Base-by-base conservation (phyloP, 2,888 invertebrate species). In the Ophraella communa region DNA sequence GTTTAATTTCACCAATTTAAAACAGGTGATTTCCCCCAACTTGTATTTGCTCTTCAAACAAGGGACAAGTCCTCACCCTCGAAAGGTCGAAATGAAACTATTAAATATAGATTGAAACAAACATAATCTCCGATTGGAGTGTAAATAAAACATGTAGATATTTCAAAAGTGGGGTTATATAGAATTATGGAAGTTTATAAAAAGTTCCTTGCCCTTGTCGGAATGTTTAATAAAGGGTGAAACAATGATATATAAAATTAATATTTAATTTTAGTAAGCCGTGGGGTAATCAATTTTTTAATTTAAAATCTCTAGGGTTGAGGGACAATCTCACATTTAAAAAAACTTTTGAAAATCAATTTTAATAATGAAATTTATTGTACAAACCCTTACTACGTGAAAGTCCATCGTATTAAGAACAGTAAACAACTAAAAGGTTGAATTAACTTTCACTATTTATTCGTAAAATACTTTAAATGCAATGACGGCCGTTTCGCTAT, bases 61-160 rank as follows among this genome's bases (percentile, higher is more conserved):
- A 56, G 56, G 56, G 56, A 10, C 30, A 44, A 53, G 45, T 52
- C 10, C 21, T 51, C 58, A 21, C 58, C 58, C 58, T 58, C 35
- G 21, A 4, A 49, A 49, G 42, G 59, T 66, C 62, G 68, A 54
- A 73, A 75, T 74, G 74, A 76, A 74, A 74, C 73, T 74, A 78
- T 78, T 75, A 78, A 78, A 78, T 76, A 79, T 78, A 74, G 77
- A 77, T 77, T 75, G 76, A 75, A 76, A 77, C 77, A 77, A 76
- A 77, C 76, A 76, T 73, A 71, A 76, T 72, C 68, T 72, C 70
- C 75, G 76, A 78, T 77, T 77, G 79, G 74, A 69, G 66, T 73
- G 73, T 78, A 73, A 78, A 78, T 77, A 75, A 75, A 75, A 74
- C 65, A 78, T 75, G 68, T 18, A 47, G 49, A 51, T 51, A 27